Base-by-base conservation (phyloP, 2,113 vertebrate genomes). In the Pseudorasbora parva region DNA sequence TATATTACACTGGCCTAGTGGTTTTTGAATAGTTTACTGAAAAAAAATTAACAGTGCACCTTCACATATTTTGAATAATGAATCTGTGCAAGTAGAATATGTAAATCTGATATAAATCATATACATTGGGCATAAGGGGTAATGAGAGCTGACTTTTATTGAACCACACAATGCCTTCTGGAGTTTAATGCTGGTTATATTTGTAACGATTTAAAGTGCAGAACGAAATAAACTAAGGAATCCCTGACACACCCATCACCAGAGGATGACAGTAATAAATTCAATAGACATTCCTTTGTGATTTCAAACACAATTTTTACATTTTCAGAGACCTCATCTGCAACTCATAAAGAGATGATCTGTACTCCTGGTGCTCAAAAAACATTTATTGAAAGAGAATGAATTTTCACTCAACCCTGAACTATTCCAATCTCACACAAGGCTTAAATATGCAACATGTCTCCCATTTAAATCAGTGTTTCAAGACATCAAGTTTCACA, bases 141-240 rank as follows among this genome's bases (percentile, higher is more conserved):
- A 43, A n/a, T 23, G 37, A 59, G n/a, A 77, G 14, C 11, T 59
- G 21, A 43, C 11, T 43, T 21, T 76, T 37, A 49, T 0, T 10
- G n/a, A 80, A 74, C 37, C 51, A 75, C 23, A 54, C 57, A 84
- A 41, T 15, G 76, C 47, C 78, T 30, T 71, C 85, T 87, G 60
- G 68, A 80, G 85, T 41, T 66, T 30, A 14, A 23, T 54, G 9
- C 14, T 7, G 66, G 21, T 12, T 56, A 56, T 56, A 7, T 25
- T 12, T 21, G 9, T 1, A 54, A 30, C 12, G 8, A 4, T 56
- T 33, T 30, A 54, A 74, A 33, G 17, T 27, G 43, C n/a, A 45
- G 21, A 72, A 47, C 25, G 25, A 73, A 54, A 75, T 41, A 37
- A 49, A 49, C 47, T 6, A 37, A 41, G 5, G 33, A 57, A 57